Conservation (phyloP, 2,113 vertebrate genomes). For the Hemicordylus capensis region DNA sequence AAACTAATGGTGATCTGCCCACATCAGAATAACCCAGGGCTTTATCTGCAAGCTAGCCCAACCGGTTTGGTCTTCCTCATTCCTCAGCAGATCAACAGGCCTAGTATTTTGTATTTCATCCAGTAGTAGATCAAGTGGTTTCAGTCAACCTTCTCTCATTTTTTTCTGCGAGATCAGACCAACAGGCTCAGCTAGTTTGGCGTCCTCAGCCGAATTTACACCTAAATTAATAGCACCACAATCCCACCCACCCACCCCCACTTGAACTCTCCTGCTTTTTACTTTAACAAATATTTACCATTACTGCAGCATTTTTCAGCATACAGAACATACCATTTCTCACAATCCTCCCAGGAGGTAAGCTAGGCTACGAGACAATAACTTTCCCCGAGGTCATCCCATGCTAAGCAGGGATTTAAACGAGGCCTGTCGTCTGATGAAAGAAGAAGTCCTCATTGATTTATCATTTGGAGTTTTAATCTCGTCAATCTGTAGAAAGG, state of each 20-base stretch:
- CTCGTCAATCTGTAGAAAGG: background rate
- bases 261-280: background rate
- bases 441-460: background rate
- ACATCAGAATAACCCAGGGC: background rate
- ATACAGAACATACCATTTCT: background rate
- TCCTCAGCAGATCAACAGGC: background rate
- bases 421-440: background rate
- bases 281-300: background rate
- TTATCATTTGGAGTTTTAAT: background rate
- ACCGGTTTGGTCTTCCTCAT: background rate
- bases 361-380: background rate
- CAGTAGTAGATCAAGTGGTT: background rate
- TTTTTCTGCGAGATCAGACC: background rate
- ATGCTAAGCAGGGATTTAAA: background rate
- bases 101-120: background rate
- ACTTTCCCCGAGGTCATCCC: background rate
- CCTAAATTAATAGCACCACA: background rate
- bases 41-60: background rate
- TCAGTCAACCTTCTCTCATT: background rate
- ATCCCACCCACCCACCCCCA: no score
- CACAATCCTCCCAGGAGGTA: background rate
- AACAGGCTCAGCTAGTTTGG: background rate
- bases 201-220: background rate
- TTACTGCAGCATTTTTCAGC: background rate
- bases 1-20: no score